Percentiles rank a stretch among this genome's conserved stretches.
These are phyloP conservation scores for Aphodius sticticus DNA, from an alignment of 2,888 invertebrate genomes.

Conservation along the genomic window DNA sequence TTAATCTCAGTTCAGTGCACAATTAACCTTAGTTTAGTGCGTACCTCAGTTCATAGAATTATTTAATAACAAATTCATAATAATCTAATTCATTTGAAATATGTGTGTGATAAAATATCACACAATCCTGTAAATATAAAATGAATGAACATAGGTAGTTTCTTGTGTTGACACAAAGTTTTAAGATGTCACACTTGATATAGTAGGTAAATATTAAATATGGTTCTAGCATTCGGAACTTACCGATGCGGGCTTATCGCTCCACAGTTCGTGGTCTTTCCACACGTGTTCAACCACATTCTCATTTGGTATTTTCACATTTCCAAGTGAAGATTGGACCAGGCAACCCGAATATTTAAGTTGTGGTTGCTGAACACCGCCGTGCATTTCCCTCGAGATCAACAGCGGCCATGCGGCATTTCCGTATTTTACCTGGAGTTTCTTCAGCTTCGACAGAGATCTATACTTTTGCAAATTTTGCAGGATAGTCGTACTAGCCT, in stretches of 20 bases:
- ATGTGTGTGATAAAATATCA: too few relatives aligned
- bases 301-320: conserved; percentile 65
- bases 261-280: conserved; percentile 65
- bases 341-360: conserved; percentile 45
- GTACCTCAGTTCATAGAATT: too few relatives aligned
- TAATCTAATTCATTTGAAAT: too few relatives aligned
- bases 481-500: neutral
- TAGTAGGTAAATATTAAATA: conserved; percentile 8
- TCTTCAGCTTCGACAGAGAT: neutral
- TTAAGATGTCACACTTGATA: conserved; percentile 5
- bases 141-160: too few relatives aligned
- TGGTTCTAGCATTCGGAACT: conserved; percentile 54
- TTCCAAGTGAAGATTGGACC: conserved; percentile 63
- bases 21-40: too few relatives aligned
- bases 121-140: too few relatives aligned
- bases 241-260: conserved; percentile 70
- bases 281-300: conserved; percentile 69
- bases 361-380: conserved; percentile 7
- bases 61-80: too few relatives aligned
- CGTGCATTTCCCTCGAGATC: neutral
- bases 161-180: too few relatives aligned
- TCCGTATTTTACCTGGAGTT: neutral
- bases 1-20: too few relatives aligned
- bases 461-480: neutral
- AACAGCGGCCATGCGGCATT: neutral